Percentiles rank a stretch among this genome's conserved stretches.
Evolutionary conservation across 2,797 vertebrate genomes (phyloP).

Genomic region (Sebastes minor): DNA sequence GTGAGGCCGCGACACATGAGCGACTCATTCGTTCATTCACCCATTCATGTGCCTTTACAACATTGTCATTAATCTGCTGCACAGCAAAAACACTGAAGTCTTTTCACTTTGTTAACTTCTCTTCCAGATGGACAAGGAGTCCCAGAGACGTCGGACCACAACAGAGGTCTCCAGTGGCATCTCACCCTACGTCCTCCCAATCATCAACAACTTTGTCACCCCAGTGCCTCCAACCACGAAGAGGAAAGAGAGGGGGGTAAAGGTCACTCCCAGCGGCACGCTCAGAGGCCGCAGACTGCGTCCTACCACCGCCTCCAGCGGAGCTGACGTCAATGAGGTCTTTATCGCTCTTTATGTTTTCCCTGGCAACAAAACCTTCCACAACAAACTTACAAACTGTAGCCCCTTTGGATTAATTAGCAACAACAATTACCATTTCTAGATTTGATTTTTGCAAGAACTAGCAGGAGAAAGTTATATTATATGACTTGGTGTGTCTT

Average conservation of each 20-base stretch:
- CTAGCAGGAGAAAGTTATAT: neutral
- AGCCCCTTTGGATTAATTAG: neutral
- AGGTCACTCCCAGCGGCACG: constrained; percentile 53
- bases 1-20: constrained; percentile 72
- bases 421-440: neutral
- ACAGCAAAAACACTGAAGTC: neutral
- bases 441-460: neutral
- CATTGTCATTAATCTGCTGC: neutral
- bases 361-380: constrained; percentile 20
- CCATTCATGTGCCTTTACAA: neutral
- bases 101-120: neutral
- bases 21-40: neutral
- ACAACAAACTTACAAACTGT: neutral
- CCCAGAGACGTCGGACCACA: constrained; percentile 60
- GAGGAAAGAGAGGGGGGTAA: constrained; percentile 69
- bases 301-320: constrained; percentile 81
- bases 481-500: neutral
- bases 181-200: constrained; percentile 86
- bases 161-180: constrained; percentile 65
- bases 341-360: neutral
- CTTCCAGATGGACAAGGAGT: constrained; percentile 77
- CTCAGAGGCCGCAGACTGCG: constrained; percentile 79
- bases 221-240: constrained; percentile 85
- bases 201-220: constrained; percentile 80
- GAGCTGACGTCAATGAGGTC: constrained; percentile 76